phyloP scores from a whole-genome alignment of 2,113 vertebrate genomes.

The Hiodon alosoides region DNA sequence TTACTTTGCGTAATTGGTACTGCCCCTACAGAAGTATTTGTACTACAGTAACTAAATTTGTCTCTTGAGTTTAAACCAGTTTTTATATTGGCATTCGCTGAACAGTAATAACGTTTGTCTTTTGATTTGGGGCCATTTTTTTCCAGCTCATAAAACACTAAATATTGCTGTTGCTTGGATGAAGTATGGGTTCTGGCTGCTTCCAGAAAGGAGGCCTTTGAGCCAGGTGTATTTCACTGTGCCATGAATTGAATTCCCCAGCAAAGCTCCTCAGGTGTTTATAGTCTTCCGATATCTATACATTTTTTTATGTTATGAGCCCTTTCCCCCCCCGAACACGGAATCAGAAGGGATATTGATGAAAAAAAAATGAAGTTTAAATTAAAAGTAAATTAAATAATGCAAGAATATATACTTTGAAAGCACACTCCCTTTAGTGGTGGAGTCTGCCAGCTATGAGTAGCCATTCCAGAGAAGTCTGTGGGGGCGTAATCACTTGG shows the following conservation, averaged over 20 bases:
- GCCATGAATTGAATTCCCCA: slow-evolving; percentile 15
- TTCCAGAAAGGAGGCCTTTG: not conserved
- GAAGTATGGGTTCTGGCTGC: not conserved
- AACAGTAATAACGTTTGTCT: not conserved
- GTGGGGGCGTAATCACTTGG: slow-evolving; percentile 30
- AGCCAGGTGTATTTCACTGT: not conserved
- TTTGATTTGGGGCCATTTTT: not conserved
- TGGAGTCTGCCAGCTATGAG: slow-evolving; percentile 31
- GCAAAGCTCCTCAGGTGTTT: not conserved
- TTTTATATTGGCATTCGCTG: slow-evolving; percentile 16
- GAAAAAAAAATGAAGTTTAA: slow-evolving; percentile 11
- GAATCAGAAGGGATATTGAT: slow-evolving; percentile 18
- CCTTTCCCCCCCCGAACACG: slow-evolving; percentile 12
- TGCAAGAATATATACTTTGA: not conserved
- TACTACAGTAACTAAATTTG: not conserved
- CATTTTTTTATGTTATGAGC: not conserved
- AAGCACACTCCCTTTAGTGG: slow-evolving; percentile 20
- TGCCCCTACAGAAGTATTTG: slow-evolving; percentile 5
- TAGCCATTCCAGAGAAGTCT: slow-evolving; percentile 24
- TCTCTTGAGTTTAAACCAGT: slow-evolving; percentile 2
- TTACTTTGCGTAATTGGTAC: not conserved
- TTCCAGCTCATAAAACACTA: slow-evolving; percentile 20
- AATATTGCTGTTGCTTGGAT: slow-evolving; percentile 6
- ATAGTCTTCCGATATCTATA: not conserved
- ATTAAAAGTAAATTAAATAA: slow-evolving; percentile 11